phyloP scores from a whole-genome alignment of 1,140 invertebrate species.

The Diabrotica undecimpunctata region DNA sequence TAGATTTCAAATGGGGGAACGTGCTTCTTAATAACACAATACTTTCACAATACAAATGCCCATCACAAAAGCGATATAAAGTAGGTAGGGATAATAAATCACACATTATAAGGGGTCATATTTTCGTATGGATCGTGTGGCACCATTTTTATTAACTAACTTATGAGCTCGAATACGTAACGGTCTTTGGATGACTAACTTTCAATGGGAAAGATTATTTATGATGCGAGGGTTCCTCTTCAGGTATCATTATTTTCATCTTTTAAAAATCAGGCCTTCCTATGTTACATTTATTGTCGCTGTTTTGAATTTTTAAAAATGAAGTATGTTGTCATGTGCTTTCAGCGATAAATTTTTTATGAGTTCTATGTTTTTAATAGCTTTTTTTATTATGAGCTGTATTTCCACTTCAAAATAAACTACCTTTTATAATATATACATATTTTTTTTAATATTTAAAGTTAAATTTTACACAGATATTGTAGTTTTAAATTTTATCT shows the following conservation, averaged over 20 bases:
- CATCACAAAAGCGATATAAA: constrained; percentile 15
- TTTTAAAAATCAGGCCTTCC: neutral
- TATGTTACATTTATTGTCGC: neutral
- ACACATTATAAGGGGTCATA: constrained; percentile 10
- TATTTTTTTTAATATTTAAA: no score
- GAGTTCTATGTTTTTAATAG: no score
- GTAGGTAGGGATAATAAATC: constrained; percentile 16
- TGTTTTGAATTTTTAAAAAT: neutral
- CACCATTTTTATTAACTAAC: constrained; percentile 20
- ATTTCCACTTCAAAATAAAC: no score
- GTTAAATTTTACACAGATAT: no score
- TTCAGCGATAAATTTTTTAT: no score
- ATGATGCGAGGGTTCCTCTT: neutral
- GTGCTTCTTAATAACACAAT: constrained; percentile 12
- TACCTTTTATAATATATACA: no score
- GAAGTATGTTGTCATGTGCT: no score
- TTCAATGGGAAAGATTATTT: constrained; percentile 4
- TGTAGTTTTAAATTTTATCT: no score
- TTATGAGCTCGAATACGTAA: constrained; percentile 14
- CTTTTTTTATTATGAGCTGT: no score
- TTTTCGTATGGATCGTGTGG: constrained; percentile 7
- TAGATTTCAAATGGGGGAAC: constrained; percentile 11
- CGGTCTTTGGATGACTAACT: constrained; percentile 8
- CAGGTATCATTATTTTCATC: neutral
- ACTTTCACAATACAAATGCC: constrained; percentile 15